Conservation (phyloP, 2,888 invertebrate genomes). For the Gandaritis pyraliata region DNA sequence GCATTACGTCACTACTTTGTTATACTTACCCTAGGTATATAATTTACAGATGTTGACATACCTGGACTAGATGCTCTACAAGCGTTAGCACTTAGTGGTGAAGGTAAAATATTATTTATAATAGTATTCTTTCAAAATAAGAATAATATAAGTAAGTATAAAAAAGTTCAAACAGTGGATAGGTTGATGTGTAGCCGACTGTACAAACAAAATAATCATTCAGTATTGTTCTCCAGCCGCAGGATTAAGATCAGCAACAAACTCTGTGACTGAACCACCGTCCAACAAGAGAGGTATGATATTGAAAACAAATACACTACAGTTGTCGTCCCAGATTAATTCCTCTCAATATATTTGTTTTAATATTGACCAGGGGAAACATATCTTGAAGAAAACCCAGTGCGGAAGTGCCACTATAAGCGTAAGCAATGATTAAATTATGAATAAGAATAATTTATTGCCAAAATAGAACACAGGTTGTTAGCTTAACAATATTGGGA, state of each 20-base stretch:
- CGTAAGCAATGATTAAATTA: constrained; percentile 32
- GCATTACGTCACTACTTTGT: no score
- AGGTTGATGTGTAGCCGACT: no score
- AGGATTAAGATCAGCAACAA: constrained; percentile 1
- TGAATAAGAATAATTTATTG: no score
- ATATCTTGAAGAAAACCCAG: not conserved
- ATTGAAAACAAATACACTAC: not conserved
- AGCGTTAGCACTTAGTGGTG: constrained; percentile 64
- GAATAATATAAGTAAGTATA: no score
- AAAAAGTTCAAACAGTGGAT: not conserved
- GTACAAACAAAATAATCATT: not conserved
- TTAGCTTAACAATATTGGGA: no score
- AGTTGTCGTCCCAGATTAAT: not conserved
- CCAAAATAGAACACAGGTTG: no score
- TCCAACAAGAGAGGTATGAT: constrained; percentile 6
- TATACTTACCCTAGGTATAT: not conserved
- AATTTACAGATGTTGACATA: constrained; percentile 57
- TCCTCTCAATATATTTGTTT: not conserved
- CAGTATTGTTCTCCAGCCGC: constrained; percentile 1
- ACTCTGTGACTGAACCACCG: constrained; percentile 11
- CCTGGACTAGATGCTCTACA: constrained; percentile 65
- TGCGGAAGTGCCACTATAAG: constrained; percentile 43
- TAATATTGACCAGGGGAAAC: constrained; percentile 3
- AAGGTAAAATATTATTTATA: constrained; percentile 47
- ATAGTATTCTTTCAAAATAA: no score